Evolutionary conservation across 2,113 vertebrate species (phyloP).

Genomic region (Telmatochromis brichardi): DNA sequence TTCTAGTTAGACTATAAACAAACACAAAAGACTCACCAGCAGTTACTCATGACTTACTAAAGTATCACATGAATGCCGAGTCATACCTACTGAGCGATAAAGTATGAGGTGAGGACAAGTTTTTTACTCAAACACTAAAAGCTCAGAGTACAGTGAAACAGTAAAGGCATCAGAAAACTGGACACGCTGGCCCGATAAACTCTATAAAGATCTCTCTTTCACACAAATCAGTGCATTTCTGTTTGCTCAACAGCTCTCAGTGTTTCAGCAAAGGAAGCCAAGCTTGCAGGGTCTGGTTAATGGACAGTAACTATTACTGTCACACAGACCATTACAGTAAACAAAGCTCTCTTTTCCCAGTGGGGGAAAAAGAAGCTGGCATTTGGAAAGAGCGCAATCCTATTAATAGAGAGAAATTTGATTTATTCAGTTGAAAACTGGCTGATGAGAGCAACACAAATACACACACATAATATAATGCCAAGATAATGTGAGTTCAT

Average conservation of each 20-base stretch:
- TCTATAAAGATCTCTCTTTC: background rate
- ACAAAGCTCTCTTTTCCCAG: background rate
- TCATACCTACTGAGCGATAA: background rate
- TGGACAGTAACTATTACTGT: constrained; percentile 37
- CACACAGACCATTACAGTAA: constrained; percentile 28
- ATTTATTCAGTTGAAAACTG: constrained; percentile 5
- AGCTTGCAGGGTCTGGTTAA: constrained; percentile 8
- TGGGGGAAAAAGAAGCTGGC: background rate
- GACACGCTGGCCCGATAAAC: background rate
- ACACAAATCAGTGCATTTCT: background rate
- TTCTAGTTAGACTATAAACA: background rate
- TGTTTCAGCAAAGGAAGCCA: background rate
- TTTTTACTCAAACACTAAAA: background rate
- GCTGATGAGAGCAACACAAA: background rate
- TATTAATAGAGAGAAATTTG: background rate
- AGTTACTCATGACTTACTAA: background rate
- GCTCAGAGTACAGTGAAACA: background rate
- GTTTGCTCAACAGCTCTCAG: background rate
- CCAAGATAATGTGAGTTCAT: background rate
- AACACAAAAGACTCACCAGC: background rate
- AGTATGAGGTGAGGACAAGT: background rate
- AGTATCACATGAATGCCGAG: background rate
- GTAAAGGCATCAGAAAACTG: background rate
- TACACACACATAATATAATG: background rate
- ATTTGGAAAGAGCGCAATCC: background rate